A percentile compares a stretch with the other conserved stretches of the same genome.
These are phyloP conservation scores for Aplysina aerophoba DNA, from an alignment of 37 sponge, comb jelly and placozoan species.

Conservation along the genomic window DNA sequence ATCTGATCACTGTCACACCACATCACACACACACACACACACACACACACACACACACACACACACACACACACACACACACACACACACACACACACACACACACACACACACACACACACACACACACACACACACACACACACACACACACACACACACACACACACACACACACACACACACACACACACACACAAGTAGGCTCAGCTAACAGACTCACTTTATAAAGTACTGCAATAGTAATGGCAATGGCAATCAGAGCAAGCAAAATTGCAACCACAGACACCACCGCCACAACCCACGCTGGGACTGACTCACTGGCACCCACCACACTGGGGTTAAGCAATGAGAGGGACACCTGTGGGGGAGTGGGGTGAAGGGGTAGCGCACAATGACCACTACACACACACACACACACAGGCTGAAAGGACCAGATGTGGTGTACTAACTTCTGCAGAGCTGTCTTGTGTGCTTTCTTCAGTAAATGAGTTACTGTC, in stretches of 20 bases:
- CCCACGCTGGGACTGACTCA: too few species aligned
- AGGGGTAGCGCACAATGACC: not conserved
- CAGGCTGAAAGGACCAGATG: not conserved
- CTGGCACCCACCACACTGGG: too few species aligned
- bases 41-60: not conserved
- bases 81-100: not conserved
- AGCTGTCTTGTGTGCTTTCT: too few species aligned
- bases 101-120: slow-evolving; percentile 21
- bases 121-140: too few species aligned
- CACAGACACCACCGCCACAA: too few species aligned
- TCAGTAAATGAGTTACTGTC: too few species aligned
- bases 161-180: too few species aligned
- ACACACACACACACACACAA: slow-evolving; percentile 28
- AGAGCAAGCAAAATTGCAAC: too few species aligned
- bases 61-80: slow-evolving; percentile 21
- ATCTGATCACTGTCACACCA: not conserved
- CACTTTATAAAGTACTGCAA: not conserved
- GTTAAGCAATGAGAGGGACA: too few species aligned
- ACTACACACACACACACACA: slow-evolving; percentile 20
- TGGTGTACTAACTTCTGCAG: not conserved
- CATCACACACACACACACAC: slow-evolving; percentile 14
- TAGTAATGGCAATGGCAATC: too few species aligned
- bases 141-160: too few species aligned
- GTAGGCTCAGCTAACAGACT: not conserved
- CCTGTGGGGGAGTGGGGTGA: too few species aligned